phyloP scores from a whole-genome alignment of 2,888 invertebrate species.

The Ophonus ardosiacus region DNA sequence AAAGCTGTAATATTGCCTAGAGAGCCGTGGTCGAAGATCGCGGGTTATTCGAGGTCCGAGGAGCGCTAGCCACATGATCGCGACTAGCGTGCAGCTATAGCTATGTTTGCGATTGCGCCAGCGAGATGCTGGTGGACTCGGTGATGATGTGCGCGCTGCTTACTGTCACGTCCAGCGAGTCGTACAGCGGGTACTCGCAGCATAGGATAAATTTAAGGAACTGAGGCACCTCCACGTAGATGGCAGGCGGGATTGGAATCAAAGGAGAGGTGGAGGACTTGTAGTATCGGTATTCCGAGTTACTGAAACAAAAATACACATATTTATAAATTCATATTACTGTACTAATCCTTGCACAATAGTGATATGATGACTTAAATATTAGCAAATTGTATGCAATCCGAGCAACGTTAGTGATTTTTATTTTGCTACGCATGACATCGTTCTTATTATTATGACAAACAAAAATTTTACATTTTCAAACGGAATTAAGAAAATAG shows the following conservation, averaged over 20 bases:
- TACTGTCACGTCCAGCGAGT: slow-evolving; percentile 83
- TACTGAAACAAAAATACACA: slow-evolving; percentile 76
- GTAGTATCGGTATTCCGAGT: slow-evolving; percentile 91
- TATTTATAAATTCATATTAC: too few relatives aligned
- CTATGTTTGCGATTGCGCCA: slow-evolving; percentile 85
- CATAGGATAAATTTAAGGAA: slow-evolving; percentile 90
- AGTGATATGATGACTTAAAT: too few relatives aligned
- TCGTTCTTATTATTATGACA: too few relatives aligned
- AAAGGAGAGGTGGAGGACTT: slow-evolving; percentile 93
- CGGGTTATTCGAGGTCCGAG: slow-evolving; percentile 61
- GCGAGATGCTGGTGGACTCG: slow-evolving; percentile 84
- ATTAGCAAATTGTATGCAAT: too few relatives aligned
- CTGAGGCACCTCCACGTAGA: slow-evolving; percentile 91
- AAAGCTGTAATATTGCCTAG: slow-evolving; percentile 55
- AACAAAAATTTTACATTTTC: too few relatives aligned
- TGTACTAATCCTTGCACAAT: too few relatives aligned
- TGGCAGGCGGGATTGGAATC: slow-evolving; percentile 91
- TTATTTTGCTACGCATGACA: too few relatives aligned
- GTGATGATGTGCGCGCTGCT: slow-evolving; percentile 79
- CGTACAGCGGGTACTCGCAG: slow-evolving; percentile 93
- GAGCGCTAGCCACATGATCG: slow-evolving; percentile 61
- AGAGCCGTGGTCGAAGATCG: slow-evolving; percentile 69
- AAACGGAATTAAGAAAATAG: too few relatives aligned
- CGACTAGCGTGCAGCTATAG: slow-evolving; percentile 79
- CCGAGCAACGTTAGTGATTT: too few relatives aligned